Evolutionary conservation across 1,140 invertebrate species (phyloP).

Genomic region (Asobara japonica): DNA sequence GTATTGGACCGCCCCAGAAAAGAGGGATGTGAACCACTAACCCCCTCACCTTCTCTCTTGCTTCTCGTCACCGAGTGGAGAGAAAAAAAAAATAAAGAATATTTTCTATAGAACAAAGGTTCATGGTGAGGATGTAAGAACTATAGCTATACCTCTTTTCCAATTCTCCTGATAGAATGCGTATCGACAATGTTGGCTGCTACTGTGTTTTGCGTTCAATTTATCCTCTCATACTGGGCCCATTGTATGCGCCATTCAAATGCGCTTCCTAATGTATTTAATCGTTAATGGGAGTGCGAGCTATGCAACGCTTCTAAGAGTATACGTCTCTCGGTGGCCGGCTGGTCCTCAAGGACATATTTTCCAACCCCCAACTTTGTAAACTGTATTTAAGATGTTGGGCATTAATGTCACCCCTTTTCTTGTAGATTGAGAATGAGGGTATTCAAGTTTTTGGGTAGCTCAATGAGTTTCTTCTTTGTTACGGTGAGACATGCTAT

Average conservation of each 20-base stretch:
- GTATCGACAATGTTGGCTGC: background rate
- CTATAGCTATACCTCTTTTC: background rate
- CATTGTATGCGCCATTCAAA: constrained; percentile 60
- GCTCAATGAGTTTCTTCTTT: no score
- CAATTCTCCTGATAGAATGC: background rate
- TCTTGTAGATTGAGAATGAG: background rate
- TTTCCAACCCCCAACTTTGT: constrained; percentile 29
- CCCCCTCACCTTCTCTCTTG: background rate
- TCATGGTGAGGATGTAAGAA: background rate
- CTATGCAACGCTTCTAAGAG: constrained; percentile 4
- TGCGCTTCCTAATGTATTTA: constrained; percentile 61
- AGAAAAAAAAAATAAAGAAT: background rate
- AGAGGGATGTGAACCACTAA: background rate
- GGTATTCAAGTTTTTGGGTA: no score
- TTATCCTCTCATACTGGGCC: background rate
- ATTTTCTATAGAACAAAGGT: background rate
- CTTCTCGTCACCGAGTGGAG: background rate
- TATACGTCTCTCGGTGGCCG: background rate
- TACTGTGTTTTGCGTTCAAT: background rate
- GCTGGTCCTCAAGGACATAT: constrained; percentile 52
- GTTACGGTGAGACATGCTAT: no score
- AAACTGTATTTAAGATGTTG: constrained; percentile 3
- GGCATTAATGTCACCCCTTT: constrained; percentile 7
- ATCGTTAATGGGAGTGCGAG: constrained; percentile 28
- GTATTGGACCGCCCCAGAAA: constrained; percentile 51